A percentile compares a stretch with the other conserved stretches of the same genome.
Evolutionary conservation across 2,113 vertebrate species (phyloP).

Genomic region (Oreochromis niloticus): DNA sequence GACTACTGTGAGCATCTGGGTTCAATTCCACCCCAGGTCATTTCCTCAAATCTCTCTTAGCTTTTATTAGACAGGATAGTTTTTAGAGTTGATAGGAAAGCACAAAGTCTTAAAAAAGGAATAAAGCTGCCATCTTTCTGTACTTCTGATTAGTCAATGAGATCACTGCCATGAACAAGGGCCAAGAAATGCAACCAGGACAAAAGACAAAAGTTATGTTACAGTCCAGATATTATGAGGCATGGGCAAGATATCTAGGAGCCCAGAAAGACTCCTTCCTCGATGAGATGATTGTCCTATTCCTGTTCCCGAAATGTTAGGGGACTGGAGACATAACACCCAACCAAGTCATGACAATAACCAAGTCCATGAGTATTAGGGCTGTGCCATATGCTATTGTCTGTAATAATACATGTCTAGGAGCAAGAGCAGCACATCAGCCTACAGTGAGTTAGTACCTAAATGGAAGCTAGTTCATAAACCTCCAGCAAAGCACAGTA

Average conservation of each 20-base stretch:
- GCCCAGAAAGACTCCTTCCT: rapidly evolving
- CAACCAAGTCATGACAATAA: neutral
- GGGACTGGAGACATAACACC: neutral
- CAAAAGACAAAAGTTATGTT: neutral
- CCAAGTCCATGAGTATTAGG: neutral
- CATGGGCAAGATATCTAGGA: neutral
- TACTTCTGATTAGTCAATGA: neutral
- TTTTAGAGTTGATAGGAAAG: neutral
- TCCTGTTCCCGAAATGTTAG: neutral
- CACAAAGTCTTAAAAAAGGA: neutral
- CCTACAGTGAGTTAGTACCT: neutral
- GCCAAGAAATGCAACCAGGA: neutral
- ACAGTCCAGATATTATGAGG: neutral
- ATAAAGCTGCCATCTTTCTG: neutral
- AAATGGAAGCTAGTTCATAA: rapidly evolving
- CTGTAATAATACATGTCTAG: neutral
- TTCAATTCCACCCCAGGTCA: neutral
- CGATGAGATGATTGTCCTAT: rapidly evolving
- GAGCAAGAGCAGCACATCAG: neutral
- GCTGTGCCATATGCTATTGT: neutral
- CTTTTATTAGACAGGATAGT: neutral
- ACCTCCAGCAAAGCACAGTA: rapidly evolving
- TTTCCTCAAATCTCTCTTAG: neutral
- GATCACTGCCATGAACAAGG: neutral
- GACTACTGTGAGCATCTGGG: neutral